phyloP scores from a whole-genome alignment of 2,113 vertebrate genomes.

The Phasianus colchicus region DNA sequence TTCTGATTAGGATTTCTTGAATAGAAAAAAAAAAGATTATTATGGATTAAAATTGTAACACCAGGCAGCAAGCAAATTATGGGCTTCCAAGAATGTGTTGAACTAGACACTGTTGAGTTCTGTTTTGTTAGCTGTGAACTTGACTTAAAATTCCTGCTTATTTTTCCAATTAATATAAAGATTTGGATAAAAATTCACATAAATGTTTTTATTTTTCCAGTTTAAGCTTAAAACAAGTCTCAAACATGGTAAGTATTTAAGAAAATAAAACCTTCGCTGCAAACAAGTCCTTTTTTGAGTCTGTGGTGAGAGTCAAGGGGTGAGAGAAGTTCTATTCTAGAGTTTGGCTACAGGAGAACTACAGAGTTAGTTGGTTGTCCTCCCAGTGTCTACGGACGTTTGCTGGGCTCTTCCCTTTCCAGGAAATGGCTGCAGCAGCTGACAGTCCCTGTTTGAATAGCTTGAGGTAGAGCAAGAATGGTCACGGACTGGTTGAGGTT shows the following conservation, averaged over 20 bases:
- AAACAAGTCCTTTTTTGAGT: not conserved
- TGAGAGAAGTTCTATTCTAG: not conserved
- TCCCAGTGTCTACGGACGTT: not conserved
- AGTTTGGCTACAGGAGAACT: not conserved
- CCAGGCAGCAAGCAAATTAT: not conserved
- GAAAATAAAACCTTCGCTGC: not conserved
- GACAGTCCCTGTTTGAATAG: not conserved
- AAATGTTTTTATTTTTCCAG: not conserved
- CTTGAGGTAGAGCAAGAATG: not conserved
- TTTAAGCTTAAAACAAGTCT: not conserved
- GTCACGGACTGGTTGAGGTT: not conserved
- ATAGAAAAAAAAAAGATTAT: not conserved
- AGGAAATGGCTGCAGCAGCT: not conserved
- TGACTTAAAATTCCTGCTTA: not conserved
- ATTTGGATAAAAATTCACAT: not conserved
- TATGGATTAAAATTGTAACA: not conserved
- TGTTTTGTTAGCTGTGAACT: not conserved
- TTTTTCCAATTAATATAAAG: accelerated
- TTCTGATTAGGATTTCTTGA: no score
- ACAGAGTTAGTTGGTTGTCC: not conserved
- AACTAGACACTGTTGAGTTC: not conserved
- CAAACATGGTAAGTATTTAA: not conserved
- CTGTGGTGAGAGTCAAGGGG: not conserved
- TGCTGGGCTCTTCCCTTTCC: not conserved
- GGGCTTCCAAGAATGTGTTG: not conserved